Evolutionary conservation across 2,888 invertebrate species (phyloP), one percentile per base, ranked within the genome.

Genomic region (Noctua pronuba): DNA sequence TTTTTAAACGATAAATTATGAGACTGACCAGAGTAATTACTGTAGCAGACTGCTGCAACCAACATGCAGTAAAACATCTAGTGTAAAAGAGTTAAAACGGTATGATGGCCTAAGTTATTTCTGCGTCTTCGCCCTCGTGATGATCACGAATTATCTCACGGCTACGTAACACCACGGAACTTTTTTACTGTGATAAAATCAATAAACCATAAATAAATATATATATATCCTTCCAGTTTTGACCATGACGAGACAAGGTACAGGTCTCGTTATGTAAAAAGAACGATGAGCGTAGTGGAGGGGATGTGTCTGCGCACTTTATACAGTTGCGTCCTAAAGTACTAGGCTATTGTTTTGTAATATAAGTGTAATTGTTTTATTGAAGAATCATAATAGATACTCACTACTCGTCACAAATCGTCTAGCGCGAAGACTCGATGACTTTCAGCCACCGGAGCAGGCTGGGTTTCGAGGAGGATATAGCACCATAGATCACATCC

Each of bases 211-310:
- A 35, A 66, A n/a, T 13, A 28, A 46, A 41, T 67, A 70, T 35
- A n/a, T 76, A 2, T 91, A 90, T 88, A 93, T 94, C 69, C 93
- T 90, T 18, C 90, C 88, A 67, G 92, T 87, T 52, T 90, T 86
- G 0, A n/a, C n/a, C n/a, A n/a, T n/a, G n/a, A n/a, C n/a, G n/a
- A 93, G 89, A 31, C 88, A 67, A 18, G 92, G 88, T 8, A n/a
- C n/a, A n/a, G n/a, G n/a, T n/a, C n/a, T n/a, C n/a, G n/a, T n/a
- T n/a, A n/a, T n/a, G n/a, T n/a, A n/a, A n/a, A n/a, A n/a, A n/a
- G n/a, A n/a, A n/a, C n/a, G n/a, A n/a, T n/a, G n/a, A n/a, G n/a
- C n/a, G n/a, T n/a, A n/a, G n/a, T n/a, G n/a, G n/a, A n/a, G n/a
- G n/a, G n/a, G n/a, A n/a, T n/a, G n/a, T n/a, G n/a, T n/a, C n/a